Base-by-base conservation (phyloP, 2,797 vertebrate species). In the Pseudochaenichthys georgianus region DNA sequence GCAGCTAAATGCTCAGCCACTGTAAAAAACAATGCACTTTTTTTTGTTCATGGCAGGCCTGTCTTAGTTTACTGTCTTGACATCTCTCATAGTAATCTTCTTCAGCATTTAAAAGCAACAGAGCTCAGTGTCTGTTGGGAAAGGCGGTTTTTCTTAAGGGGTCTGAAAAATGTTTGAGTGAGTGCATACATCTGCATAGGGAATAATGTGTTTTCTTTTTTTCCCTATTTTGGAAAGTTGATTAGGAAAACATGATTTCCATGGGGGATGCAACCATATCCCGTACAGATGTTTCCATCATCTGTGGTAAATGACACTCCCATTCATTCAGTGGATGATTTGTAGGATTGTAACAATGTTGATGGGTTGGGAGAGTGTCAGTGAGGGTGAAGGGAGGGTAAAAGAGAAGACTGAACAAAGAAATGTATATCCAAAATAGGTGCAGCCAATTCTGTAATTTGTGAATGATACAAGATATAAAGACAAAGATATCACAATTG, bases 231-330 rank as follows among this genome's bases (percentile, higher is more conserved):
- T 75, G 10, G 73, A 45, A 61, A 59, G 77, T 38, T 82, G 68
- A 78, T 78, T 84, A 70, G 60, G n/a, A 74, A 76, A 84, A 78
- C 62, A 70, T 21, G 15, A 85, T 65, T 82, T 88, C 86, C 19
- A 0, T n/a, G 1, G 53, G 57, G 74, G 47, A 64, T 63, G 47
- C 52, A 81, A 62, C 0, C 42, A 0, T 60, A 75, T 71, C 68
- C 54, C 62, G 21, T 70, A 75, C 78, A 77, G 76, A 84, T 88
- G 77, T 84, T 78, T 73, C 51, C 50, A 66, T 82, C 67, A 65
- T 68, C 54, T 64, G 50, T 53, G 46, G 9, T 59, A 74, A 87
- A 76, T 80, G 38, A 71, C 19, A 72, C 61, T 70, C 57, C 9
- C 61, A 46, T 72, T 52, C 77, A 69, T 64, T 66, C 61, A 78